Evolutionary conservation across 2,888 invertebrate genomes (phyloP), one percentile per base, ranked within the genome.

Genomic region (Salticus scenicus): DNA sequence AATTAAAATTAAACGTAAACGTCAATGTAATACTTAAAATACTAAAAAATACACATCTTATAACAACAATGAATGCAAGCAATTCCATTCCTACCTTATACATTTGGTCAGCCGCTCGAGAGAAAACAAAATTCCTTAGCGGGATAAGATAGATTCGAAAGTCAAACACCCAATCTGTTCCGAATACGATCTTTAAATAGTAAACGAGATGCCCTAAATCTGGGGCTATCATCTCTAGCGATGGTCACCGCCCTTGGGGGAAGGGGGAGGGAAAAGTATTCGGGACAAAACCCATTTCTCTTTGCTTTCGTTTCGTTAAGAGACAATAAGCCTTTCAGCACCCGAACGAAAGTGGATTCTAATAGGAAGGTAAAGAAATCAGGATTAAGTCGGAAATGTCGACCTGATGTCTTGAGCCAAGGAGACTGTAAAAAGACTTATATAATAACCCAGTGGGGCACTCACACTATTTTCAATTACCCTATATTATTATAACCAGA

Each of bases 241-340:
- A 33, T 76, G 82, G 82, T 82, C 82, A 82, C 74, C 82, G 75
- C 82, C 82, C 82, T 82, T 33, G 74, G 57, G 57, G 12, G 24
- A 24, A 24, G 57, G 57, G 57, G 57, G 24, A 24, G 57, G 24
- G 24, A 57, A 12, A 57, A 24, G 57, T 7, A 57, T 57, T 57
- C 57, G 57, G 57, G 57, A 24, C 57, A 57, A 47, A 47, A 47
- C 42, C 42, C 42, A 47, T 24, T 57, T 57, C 57, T 57, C 57
- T 57, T n/a, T 20, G 14, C 57, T 57, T 57, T 57, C 24, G 17
- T 47, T 47, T 47, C 47, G 24, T 57, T 17, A 10, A n/a, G 2
- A 5, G 47, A 47, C 24, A 2, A 10, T 7, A 57, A 24, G 57
- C 57, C 57, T 57, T 12, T 24, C 24, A 17, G 57, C 57, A 10